Conservation (phyloP, 2,888 invertebrate species). For the Caenorhabditis afra region DNA sequence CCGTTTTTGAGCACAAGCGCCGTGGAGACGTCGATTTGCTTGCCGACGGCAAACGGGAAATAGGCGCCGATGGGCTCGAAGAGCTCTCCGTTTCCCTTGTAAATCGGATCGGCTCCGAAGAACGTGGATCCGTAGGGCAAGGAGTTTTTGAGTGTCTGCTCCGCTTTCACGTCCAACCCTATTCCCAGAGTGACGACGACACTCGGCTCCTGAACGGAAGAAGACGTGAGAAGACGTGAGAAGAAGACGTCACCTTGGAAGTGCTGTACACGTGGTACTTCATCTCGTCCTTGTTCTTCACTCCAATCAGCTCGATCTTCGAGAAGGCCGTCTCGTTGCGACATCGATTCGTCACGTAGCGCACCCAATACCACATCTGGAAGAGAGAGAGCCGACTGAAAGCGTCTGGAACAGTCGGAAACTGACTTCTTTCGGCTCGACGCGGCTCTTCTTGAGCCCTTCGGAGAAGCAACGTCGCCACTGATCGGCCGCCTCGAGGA, state of each 20-base stretch:
- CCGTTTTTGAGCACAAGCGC: constrained; percentile 41
- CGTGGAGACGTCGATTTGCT: constrained; percentile 39
- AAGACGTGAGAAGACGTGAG: neutral
- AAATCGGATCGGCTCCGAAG: constrained; percentile 51
- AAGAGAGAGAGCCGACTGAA: neutral
- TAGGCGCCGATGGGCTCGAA: constrained; percentile 45
- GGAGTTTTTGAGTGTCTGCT: constrained; percentile 26
- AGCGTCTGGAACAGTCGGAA: neutral
- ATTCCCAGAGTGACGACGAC: constrained; percentile 38
- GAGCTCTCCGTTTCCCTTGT: constrained; percentile 48
- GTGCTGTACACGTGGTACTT: constrained; percentile 48
- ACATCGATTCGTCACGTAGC: constrained; percentile 25
- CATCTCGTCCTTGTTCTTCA: constrained; percentile 57
- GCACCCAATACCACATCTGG: constrained; percentile 54
- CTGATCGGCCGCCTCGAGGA: constrained; percentile 36
- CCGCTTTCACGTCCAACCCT: constrained; percentile 50
- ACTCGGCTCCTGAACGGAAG: constrained; percentile 13
- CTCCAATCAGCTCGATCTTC: constrained; percentile 40
- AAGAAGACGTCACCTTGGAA: constrained; percentile 11
- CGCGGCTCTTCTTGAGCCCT: constrained; percentile 30
- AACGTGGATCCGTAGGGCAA: constrained; percentile 33
- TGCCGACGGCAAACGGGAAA: constrained; percentile 55
- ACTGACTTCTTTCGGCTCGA: constrained; percentile 42
- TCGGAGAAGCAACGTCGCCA: constrained; percentile 39
- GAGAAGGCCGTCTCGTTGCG: constrained; percentile 45